Conservation (phyloP, 2,113 vertebrate genomes). For the Struthio camelus region DNA sequence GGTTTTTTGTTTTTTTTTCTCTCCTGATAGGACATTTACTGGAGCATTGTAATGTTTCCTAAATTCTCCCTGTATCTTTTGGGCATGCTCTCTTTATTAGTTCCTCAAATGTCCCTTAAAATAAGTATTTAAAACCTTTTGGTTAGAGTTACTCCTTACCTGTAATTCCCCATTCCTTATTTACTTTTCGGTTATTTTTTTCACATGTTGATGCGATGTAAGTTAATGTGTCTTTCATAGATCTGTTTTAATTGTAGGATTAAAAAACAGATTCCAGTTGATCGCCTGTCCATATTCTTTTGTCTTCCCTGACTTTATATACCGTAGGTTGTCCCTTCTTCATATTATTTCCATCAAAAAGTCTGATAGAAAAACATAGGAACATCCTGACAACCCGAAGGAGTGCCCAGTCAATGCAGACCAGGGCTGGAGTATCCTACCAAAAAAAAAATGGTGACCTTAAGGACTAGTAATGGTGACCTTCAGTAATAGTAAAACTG, state of each 20-base stretch:
- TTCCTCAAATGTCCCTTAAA: not conserved
- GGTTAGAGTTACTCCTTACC: not conserved
- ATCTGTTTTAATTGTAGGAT: not conserved
- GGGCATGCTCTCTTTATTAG: not conserved
- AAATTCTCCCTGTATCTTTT: not conserved
- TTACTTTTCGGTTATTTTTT: not conserved
- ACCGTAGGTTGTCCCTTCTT: not conserved
- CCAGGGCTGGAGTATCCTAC: not conserved
- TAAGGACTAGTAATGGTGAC: not conserved
- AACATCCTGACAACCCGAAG: not conserved
- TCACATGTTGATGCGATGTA: not conserved
- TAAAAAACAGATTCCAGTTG: not conserved
- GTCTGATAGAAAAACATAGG: not conserved
- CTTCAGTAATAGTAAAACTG: not conserved
- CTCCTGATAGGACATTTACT: not conserved
- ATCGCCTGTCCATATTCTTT: not conserved
- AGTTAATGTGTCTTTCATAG: not conserved
- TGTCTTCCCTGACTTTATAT: not conserved
- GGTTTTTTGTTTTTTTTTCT: not conserved
- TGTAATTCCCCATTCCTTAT: not conserved
- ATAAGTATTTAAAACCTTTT: not conserved
- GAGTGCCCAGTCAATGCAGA: not conserved
- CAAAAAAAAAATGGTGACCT: not conserved
- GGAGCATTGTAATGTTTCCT: not conserved
- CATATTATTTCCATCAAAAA: not conserved